phyloP scores from a whole-genome alignment of 2,113 vertebrate genomes.

The Atractosteus spatula region DNA sequence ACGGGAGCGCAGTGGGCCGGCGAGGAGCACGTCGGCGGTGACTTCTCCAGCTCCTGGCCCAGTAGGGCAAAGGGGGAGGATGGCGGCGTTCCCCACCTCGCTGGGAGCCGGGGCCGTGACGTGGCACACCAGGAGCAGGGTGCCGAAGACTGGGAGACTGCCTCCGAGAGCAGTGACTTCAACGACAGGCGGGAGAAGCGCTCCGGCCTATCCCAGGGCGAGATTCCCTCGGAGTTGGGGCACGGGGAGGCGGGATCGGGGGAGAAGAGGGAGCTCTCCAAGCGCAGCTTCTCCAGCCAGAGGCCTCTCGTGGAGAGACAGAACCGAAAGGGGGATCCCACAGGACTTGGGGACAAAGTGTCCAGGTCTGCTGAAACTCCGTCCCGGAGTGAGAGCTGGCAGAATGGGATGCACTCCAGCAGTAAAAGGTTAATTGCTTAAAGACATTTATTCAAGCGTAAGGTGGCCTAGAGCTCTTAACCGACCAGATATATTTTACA shows the following conservation, averaged over 20 bases:
- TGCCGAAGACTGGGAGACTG: slow-evolving; percentile 92
- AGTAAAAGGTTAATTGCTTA: slow-evolving; percentile 75
- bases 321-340: slow-evolving; percentile 84
- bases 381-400: slow-evolving; percentile 77
- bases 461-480: too few relatives aligned
- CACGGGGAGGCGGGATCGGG: slow-evolving; percentile 60
- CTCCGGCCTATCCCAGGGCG: slow-evolving; percentile 55
- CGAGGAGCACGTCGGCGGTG: slow-evolving; percentile 75
- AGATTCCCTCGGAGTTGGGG: slow-evolving; percentile 66
- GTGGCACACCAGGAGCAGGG: slow-evolving; percentile 73
- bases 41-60: slow-evolving; percentile 77
- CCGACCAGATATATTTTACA: too few relatives aligned
- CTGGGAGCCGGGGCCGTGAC: slow-evolving; percentile 59
- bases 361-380: slow-evolving; percentile 64
- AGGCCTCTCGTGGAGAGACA: slow-evolving; percentile 87
- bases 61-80: slow-evolving; percentile 75
- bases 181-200: slow-evolving; percentile 82
- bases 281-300: slow-evolving; percentile 96
- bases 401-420: slow-evolving; percentile 73
- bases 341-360: slow-evolving; percentile 73
- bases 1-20: slow-evolving; percentile 78
- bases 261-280: slow-evolving; percentile 92
- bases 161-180: slow-evolving; percentile 93
- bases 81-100: slow-evolving; percentile 55
- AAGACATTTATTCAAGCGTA: too few relatives aligned